These are phyloP conservation scores for Drosophila tanythrix DNA, from an alignment of 2,888 invertebrate genomes.

Conservation along the genomic window DNA sequence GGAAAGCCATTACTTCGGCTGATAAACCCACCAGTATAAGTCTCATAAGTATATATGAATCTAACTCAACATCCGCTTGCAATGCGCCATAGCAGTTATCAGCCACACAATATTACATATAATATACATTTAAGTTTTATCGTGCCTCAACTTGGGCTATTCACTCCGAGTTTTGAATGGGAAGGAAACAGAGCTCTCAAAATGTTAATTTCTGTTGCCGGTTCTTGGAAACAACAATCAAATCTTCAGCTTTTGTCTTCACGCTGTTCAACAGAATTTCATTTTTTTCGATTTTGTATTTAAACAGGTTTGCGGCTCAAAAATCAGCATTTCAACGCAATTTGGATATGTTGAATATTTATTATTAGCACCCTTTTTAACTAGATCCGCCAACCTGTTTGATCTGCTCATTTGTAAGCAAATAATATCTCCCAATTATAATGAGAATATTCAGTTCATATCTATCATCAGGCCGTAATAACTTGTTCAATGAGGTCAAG, in stretches of 20 bases:
- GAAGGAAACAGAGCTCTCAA: slow-evolving; percentile 31
- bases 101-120: not conserved
- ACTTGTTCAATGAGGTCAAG: not conserved
- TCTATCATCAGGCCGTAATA: slow-evolving; percentile 5
- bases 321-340: slow-evolving; percentile 14
- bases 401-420: slow-evolving; percentile 7
- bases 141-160: slow-evolving; percentile 2
- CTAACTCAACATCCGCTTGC: slow-evolving; percentile 41
- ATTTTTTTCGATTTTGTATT: not conserved
- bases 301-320: slow-evolving; percentile 36
- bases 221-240: slow-evolving; percentile 47
- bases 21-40: slow-evolving; percentile 30
- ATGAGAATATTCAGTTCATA: slow-evolving; percentile 6
- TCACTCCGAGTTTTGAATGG: slow-evolving; percentile 13
- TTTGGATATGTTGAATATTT: slow-evolving; percentile 36
- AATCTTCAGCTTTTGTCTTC: slow-evolving; percentile 3
- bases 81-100: slow-evolving; percentile 15
- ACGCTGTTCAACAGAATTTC: slow-evolving; percentile 16
- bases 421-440: slow-evolving; percentile 24
- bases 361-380: slow-evolving; percentile 31
- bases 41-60: slow-evolving; percentile 24
- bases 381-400: slow-evolving; percentile 40
- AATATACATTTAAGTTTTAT: slow-evolving; percentile 1
- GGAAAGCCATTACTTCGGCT: slow-evolving; percentile 3
- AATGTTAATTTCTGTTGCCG: slow-evolving; percentile 10